Evolutionary conservation across 2,797 vertebrate genomes (phyloP).

Genomic region (Tadarida brasiliensis): DNA sequence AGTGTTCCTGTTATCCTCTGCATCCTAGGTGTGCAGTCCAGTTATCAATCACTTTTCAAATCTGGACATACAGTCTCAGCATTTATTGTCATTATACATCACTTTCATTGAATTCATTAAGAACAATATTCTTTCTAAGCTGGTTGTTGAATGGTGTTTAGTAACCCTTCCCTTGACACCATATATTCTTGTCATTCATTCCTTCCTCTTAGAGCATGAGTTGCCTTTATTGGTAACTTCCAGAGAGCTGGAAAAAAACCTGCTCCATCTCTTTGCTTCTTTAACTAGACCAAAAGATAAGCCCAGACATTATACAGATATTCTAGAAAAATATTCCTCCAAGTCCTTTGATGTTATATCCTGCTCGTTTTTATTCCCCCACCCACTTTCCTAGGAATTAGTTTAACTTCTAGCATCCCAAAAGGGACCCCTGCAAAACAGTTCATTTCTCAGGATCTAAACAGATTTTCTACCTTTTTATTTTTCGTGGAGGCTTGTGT

Average conservation of each 20-base stretch:
- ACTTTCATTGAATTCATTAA: background rate
- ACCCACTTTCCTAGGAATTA: background rate
- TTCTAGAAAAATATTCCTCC: background rate
- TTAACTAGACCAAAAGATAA: slow-evolving; percentile 57
- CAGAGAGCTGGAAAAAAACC: background rate
- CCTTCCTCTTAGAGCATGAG: background rate
- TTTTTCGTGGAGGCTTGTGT: slow-evolving; percentile 50
- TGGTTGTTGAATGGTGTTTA: background rate
- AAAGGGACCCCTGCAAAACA: background rate
- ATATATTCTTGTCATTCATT: background rate
- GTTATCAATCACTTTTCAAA: background rate
- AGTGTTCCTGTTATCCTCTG: background rate
- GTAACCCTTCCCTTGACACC: background rate
- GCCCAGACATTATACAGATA: background rate
- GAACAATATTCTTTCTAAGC: background rate
- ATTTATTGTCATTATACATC: background rate
- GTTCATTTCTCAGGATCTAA: slow-evolving; percentile 17
- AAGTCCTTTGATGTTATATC: slow-evolving; percentile 28
- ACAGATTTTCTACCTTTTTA: slow-evolving; percentile 48
- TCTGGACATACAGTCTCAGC: background rate
- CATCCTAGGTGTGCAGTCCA: background rate
- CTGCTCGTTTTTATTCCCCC: background rate
- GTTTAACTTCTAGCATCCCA: slow-evolving; percentile 59
- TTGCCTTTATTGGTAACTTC: slow-evolving; percentile 40
- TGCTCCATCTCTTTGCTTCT: slow-evolving; percentile 55